phyloP scores from a whole-genome alignment of 2,797 vertebrate species.

The Gadopsis bispinosus region DNA sequence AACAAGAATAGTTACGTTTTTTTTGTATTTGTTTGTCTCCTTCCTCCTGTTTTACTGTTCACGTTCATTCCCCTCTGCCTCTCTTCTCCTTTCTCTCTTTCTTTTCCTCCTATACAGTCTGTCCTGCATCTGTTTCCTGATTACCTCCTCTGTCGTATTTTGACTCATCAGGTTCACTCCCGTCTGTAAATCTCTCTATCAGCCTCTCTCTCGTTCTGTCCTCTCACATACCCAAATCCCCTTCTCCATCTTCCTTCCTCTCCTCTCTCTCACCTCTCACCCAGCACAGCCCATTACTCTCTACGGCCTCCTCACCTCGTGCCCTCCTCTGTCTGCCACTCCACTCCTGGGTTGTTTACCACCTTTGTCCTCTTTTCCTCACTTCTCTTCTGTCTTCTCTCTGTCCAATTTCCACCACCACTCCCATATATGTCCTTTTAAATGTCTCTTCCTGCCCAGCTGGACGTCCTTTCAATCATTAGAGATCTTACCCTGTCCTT shows the following conservation, averaged over 20 bases:
- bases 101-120: not conserved
- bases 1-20: not conserved
- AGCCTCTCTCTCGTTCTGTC: not conserved
- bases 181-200: slow-evolving; percentile 16
- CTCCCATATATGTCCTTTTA: slow-evolving; percentile 28
- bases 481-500: not conserved
- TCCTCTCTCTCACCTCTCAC: not conserved
- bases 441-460: not conserved
- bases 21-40: not conserved
- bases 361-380: slow-evolving; percentile 16
- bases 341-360: slow-evolving; percentile 40
- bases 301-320: slow-evolving; percentile 27
- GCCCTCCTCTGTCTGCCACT: slow-evolving; percentile 23
- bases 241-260: not conserved
- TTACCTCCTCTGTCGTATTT: slow-evolving; percentile 25
- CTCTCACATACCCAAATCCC: slow-evolving; percentile 8
- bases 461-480: not conserved
- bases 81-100: not conserved
- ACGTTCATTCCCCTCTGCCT: slow-evolving; percentile 24
- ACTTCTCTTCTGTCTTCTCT: slow-evolving; percentile 6
- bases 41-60: slow-evolving; percentile 25
- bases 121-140: not conserved
- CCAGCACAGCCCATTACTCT: slow-evolving; percentile 32
- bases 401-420: slow-evolving; percentile 10
- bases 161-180: slow-evolving; percentile 31